Base-by-base conservation (phyloP, 1,140 invertebrate genomes). In the Trichonephila inaurata region DNA sequence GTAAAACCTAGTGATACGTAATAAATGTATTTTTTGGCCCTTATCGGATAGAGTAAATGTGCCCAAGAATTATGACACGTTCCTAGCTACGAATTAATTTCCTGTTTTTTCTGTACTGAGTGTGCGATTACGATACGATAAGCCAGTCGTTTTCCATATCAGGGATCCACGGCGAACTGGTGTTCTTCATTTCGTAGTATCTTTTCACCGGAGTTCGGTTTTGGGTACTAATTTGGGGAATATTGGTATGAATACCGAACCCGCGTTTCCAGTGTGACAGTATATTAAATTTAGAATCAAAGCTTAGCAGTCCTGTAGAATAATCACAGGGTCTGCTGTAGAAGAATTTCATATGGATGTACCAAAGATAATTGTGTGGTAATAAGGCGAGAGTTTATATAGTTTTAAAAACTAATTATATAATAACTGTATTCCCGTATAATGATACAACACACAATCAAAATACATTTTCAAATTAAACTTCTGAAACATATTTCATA, bases 51-150 rank as follows among this genome's bases (percentile, higher is more conserved):
- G 64, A 40, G 81, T 64, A 92, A 92, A 92, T 92, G 91, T 92
- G 81, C 62, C 91, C 83, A 92, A 92, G 91, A 92, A 92, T 92
- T 92, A 92, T 92, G 91, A 92, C 91, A 92, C 91, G 91, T 92
- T 72, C 51, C 82, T 85, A 61, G 51, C 91, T 92, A 66, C 82
- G 91, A 92, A 92, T 92, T 92, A 92, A 92, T 92, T 92, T 92
- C 91, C 91, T 92, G 91, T 62, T 92, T 92, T 92, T 92, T 92
- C 91, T 92, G 83, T 64, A 72, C 21, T 24, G 91, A 92, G 91
- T 28, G 82, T 60, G 91, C 83, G 91, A 92, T 92, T 92, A 87
- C 91, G 66, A 87, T 72, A 33, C 83, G 91, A 92, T 92, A 92
- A 92, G 91, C 91, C 40, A n/a, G 77, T 72, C 62, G 64, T 64